Conservation (phyloP, 2,888 invertebrate genomes). For the Drosophila infuscata region DNA sequence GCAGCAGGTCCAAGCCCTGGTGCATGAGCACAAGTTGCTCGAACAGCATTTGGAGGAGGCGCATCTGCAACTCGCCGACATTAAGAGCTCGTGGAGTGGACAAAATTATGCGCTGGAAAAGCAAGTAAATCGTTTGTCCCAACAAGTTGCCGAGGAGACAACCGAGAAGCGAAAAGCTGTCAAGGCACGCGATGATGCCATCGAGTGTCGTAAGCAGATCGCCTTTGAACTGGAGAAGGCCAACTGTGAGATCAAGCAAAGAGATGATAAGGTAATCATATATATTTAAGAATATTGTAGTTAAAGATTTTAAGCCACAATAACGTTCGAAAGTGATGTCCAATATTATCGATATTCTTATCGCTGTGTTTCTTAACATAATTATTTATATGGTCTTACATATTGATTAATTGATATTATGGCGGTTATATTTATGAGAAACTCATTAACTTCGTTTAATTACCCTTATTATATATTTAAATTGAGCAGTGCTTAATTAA, state of each 20-base stretch:
- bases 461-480: background rate
- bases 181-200: conserved; percentile 88
- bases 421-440: background rate
- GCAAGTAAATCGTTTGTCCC: conserved; percentile 93
- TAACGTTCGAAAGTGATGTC: background rate
- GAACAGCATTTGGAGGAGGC: conserved; percentile 93
- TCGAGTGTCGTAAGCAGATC: conserved; percentile 87
- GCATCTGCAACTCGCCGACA: conserved; percentile 93
- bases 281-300: background rate
- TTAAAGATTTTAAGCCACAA: background rate
- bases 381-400: background rate
- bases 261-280: conserved; percentile 82
- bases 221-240: conserved; percentile 83
- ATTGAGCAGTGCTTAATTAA: background rate
- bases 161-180: conserved; percentile 91
- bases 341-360: background rate
- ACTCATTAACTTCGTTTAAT: background rate
- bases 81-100: conserved; percentile 96
- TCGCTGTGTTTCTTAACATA: background rate
- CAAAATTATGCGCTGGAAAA: conserved; percentile 95
- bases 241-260: conserved; percentile 79
- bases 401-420: background rate
- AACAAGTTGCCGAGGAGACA: conserved; percentile 94
- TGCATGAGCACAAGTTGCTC: conserved; percentile 88
- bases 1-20: conserved; percentile 87